Conservation (phyloP, 2,888 invertebrate genomes). For the Chalcosyrphus nemorum region DNA sequence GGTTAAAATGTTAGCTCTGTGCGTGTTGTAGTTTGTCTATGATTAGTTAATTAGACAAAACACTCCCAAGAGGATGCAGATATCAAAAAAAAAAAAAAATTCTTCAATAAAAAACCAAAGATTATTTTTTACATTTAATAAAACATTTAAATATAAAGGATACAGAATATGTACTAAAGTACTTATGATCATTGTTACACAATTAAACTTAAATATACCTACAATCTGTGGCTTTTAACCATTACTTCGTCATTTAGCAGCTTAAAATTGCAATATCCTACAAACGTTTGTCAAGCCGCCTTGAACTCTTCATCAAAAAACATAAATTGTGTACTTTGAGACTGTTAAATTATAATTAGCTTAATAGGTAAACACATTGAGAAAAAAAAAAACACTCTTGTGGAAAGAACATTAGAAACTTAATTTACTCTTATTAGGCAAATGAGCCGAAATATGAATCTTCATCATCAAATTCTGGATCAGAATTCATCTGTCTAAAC, state of each 20-base stretch:
- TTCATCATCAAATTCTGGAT: slow-evolving; percentile 75
- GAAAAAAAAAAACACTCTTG: slow-evolving; percentile 9
- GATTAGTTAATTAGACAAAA: no score
- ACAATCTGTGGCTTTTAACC: not conserved
- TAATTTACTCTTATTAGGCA: not conserved
- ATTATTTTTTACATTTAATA: not conserved
- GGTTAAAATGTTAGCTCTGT: no score
- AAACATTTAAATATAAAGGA: slow-evolving; percentile 15
- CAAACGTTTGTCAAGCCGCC: not conserved
- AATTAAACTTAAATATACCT: not conserved
- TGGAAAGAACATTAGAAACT: not conserved
- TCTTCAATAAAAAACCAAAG: not conserved
- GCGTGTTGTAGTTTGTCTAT: no score
- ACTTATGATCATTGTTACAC: slow-evolving; percentile 19
- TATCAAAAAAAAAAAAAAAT: no score
- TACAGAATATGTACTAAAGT: not conserved
- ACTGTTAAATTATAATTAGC: not conserved
- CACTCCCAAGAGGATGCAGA: no score
- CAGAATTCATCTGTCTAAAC: slow-evolving; percentile 75
- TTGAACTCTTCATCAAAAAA: not conserved
- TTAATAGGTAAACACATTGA: not conserved
- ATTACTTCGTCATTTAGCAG: not conserved
- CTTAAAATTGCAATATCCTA: not conserved
- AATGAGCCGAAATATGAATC: slow-evolving; percentile 40
- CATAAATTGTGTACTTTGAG: not conserved